Percentiles rank a stretch among this genome's conserved stretches.
Evolutionary conservation across 64 coral and sea anemone species (phyloP).

Genomic region (Hydrozoanthus tunicans): DNA sequence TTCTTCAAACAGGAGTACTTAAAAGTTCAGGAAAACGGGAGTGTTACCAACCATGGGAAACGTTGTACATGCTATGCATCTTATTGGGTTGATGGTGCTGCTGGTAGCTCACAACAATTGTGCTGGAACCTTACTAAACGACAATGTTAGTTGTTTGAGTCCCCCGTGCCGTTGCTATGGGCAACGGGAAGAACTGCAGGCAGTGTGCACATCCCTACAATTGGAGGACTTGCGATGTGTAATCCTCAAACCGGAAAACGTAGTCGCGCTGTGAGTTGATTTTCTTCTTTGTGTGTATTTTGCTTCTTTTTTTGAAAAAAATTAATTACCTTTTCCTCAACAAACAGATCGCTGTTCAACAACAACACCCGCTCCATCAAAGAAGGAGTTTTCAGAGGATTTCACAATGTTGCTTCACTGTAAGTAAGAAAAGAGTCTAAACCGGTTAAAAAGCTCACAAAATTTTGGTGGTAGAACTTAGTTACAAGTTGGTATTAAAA

Average conservation of each 20-base stretch:
- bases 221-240: not conserved
- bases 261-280: not conserved
- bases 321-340: not conserved
- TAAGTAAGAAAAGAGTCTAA: not conserved
- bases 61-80: not conserved
- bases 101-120: not conserved
- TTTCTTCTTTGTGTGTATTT: not conserved
- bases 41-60: no score
- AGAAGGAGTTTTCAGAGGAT: not conserved
- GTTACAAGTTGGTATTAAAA: no score
- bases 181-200: not conserved
- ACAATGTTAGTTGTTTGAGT: slow-evolving; percentile 6
- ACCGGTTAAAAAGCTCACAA: not conserved
- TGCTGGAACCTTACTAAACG: not conserved
- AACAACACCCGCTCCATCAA: not conserved
- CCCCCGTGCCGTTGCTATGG: slow-evolving; percentile 12
- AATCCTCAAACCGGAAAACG: slow-evolving; percentile 19
- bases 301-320: not conserved
- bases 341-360: not conserved
- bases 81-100: not conserved
- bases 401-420: not conserved
- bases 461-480: not conserved
- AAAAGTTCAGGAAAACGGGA: no score
- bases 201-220: not conserved
- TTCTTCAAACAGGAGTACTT: no score